Evolutionary conservation across 2,888 invertebrate genomes (phyloP).

Genomic region (Drosophila acutilabella): DNA sequence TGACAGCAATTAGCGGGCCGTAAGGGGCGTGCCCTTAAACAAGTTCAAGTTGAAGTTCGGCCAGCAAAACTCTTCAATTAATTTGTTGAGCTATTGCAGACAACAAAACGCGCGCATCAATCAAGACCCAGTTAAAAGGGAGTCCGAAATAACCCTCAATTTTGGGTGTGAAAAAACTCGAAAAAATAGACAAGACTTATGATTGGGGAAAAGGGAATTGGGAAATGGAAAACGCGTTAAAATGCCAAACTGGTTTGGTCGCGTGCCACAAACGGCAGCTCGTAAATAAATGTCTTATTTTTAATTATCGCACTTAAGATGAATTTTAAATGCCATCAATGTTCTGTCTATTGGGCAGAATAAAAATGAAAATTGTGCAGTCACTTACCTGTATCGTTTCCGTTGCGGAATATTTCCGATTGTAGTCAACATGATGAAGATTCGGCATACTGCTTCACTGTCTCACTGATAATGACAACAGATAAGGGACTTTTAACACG

Average conservation of each 20-base stretch:
- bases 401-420: slow-evolving; percentile 85
- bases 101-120: slow-evolving; percentile 68
- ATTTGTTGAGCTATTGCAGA: slow-evolving; percentile 66
- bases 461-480: slow-evolving; percentile 58
- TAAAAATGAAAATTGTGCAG: slow-evolving; percentile 9
- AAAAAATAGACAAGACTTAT: slow-evolving; percentile 30
- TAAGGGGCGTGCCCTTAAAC: slow-evolving; percentile 37
- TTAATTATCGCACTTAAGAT: slow-evolving; percentile 75
- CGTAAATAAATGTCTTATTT: slow-evolving; percentile 77
- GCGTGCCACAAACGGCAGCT: slow-evolving; percentile 65
- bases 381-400: slow-evolving; percentile 85
- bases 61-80: slow-evolving; percentile 65
- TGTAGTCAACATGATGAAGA: slow-evolving; percentile 84
- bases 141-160: slow-evolving; percentile 7
- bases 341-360: slow-evolving; percentile 13
- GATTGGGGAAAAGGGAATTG: not conserved
- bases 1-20: slow-evolving; percentile 70
- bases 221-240: slow-evolving; percentile 4
- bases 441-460: slow-evolving; percentile 78
- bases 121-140: slow-evolving; percentile 53
- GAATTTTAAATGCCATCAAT: slow-evolving; percentile 58
- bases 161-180: slow-evolving; percentile 42
- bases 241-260: slow-evolving; percentile 50
- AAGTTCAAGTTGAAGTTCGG: not conserved
- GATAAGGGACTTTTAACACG: slow-evolving; percentile 73